Conservation (phyloP, 2,797 vertebrate species). For the Caiman crocodilus region DNA sequence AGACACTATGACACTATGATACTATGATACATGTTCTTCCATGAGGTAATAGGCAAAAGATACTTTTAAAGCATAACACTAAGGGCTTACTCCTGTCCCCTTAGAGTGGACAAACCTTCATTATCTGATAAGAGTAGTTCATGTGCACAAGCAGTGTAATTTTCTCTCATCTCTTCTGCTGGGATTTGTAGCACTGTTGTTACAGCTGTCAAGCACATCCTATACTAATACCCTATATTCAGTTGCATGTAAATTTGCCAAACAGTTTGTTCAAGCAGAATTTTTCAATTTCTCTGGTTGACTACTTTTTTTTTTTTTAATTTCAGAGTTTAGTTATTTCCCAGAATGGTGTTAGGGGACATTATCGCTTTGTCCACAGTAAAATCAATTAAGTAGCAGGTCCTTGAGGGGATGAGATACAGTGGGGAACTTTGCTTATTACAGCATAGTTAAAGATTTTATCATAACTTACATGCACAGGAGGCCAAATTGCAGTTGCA, state of each 20-base stretch:
- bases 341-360: too few relatives aligned
- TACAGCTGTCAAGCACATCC: not conserved
- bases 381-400: not conserved
- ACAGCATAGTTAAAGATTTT: not conserved
- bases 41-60: not conserved
- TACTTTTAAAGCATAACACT: not conserved
- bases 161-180: not conserved
- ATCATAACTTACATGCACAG: not conserved
- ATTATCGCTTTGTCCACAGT: not conserved
- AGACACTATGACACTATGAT: too few relatives aligned
- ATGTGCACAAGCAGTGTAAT: not conserved
- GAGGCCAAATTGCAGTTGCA: not conserved
- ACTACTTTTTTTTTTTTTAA: too few relatives aligned
- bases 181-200: not conserved
- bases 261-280: not conserved
- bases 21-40: not conserved
- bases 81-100: not conserved
- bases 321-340: too few relatives aligned
- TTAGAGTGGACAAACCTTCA: not conserved
- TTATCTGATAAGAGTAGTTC: not conserved
- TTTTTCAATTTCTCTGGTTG: too few relatives aligned
- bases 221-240: not conserved
- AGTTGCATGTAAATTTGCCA: not conserved
- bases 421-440: not conserved
- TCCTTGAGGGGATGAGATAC: accelerated